phyloP scores from a whole-genome alignment of 1,140 invertebrate species.

The Pseudomyrmex concolor region DNA sequence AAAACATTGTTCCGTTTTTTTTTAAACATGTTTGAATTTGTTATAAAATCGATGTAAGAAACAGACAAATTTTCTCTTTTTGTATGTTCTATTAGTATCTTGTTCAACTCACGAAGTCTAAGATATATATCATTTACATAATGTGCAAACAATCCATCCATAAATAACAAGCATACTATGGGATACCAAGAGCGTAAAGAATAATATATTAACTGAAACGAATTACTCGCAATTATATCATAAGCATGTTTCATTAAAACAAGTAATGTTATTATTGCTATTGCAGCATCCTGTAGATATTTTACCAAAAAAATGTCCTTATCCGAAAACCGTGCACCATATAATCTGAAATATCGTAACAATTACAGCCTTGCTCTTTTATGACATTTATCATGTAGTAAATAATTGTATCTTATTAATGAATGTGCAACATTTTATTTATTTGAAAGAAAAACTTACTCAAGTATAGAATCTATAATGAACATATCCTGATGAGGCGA shows the following conservation, averaged over 20 bases:
- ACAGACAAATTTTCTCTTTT: not conserved
- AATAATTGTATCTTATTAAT: too few species aligned
- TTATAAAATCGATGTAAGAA: conserved; percentile 4
- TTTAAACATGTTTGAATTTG: not conserved
- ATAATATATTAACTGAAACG: not conserved
- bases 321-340: conserved; percentile 12
- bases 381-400: too few species aligned
- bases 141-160: conserved; percentile 15
- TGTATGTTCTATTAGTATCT: conserved; percentile 12
- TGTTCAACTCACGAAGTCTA: conserved; percentile 17
- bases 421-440: not conserved
- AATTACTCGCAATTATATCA: not conserved
- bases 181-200: not conserved
- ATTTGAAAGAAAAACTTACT: conserved; percentile 34
- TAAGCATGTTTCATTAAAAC: not conserved
- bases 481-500: conserved; percentile 18
- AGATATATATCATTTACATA: conserved; percentile 29
- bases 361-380: not conserved
- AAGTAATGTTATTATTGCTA: not conserved
- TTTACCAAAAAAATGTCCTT: conserved; percentile 19
- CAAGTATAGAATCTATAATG: conserved; percentile 24
- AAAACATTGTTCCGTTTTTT: not conserved
- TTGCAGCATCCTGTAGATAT: not conserved
- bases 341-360: conserved; percentile 22
- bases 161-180: not conserved